These are phyloP conservation scores for Stenichneumon culpator DNA, from an alignment of 2,888 invertebrate genomes.

Conservation along the genomic window DNA sequence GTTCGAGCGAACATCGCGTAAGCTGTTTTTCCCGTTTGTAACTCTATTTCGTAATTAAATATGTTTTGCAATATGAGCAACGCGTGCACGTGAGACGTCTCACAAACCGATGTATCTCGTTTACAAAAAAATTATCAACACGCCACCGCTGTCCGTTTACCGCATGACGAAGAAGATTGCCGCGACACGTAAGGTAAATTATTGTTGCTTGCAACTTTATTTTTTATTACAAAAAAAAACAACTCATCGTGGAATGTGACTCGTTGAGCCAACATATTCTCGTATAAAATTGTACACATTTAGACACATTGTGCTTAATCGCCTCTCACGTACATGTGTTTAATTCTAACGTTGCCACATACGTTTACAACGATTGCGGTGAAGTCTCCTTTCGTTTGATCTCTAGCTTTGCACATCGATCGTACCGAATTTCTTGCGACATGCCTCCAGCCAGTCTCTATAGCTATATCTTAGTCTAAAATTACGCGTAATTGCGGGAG, in stretches of 20 bases:
- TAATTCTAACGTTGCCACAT: slow-evolving; percentile 8
- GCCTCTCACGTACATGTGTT: no score
- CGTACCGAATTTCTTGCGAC: not conserved
- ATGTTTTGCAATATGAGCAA: slow-evolving; percentile 45
- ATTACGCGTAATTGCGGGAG: not conserved
- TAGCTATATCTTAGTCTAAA: not conserved
- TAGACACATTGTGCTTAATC: no score
- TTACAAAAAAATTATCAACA: slow-evolving; percentile 32
- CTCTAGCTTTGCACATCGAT: not conserved
- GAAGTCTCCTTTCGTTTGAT: slow-evolving; percentile 31
- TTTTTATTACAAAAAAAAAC: not conserved
- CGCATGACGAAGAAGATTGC: not conserved
- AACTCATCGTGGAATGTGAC: not conserved
- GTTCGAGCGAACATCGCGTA: not conserved
- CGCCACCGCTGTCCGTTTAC: not conserved
- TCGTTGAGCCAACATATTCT: not conserved
- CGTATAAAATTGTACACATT: not conserved
- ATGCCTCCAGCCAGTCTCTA: not conserved
- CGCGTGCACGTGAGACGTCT: not conserved
- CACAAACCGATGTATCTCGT: slow-evolving; percentile 32
- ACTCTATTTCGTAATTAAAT: slow-evolving; percentile 53
- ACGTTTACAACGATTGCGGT: slow-evolving; percentile 11
- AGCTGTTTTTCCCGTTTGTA: not conserved
- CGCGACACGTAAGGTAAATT: not conserved
- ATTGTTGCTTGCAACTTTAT: not conserved